Evolutionary conservation across 2,888 invertebrate genomes (phyloP), one percentile per base, ranked within the genome.

Genomic region (Latrodectus elegans): DNA sequence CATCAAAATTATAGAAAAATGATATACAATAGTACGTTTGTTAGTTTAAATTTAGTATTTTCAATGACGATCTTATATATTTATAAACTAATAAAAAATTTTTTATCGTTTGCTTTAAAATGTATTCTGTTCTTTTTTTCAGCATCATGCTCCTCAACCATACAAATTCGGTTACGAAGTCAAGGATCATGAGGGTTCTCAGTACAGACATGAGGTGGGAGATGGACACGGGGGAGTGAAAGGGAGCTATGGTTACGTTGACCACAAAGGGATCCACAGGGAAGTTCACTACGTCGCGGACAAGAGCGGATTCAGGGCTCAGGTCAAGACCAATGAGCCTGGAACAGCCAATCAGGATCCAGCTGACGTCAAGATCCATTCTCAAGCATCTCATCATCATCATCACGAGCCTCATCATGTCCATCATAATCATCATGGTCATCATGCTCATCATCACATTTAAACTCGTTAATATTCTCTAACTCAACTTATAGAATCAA

Each of bases 301-400:
- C 53, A 71, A 84, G 22, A 65, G 52, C n/a, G 84, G 86, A 17
- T 86, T 86, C 76, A 65, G 86, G 1, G 86, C 86, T 49, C 49
- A 84, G 17, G 67, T 84, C 77, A 84, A 84, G 72, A 84, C 84
- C 70, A 84, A 84, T 38, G 84, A 84, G 51, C 84, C 84, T 6
- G 84, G 84, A 84, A 84, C 84, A 52, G 84, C 84, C 64, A 84
- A 84, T 49, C 80, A 84, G 17, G 80, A 88, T 71, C 84, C 88
- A 9, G 88, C 88, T 55, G 17, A 79, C 22, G 82, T 83, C 38
- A 74, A 83, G 12, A 11, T 82, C 64, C 78, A 88, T 70, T 78
- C 82, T 68, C 22, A 82, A 51, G 80, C 79, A 73, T 52, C 79
- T 15, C 82, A 81, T 60, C 82, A 73, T 67, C 55, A 73, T 53